These are phyloP conservation scores for Beaufortia kweichowensis DNA, from an alignment of 2,113 vertebrate genomes.

Conservation along the genomic window DNA sequence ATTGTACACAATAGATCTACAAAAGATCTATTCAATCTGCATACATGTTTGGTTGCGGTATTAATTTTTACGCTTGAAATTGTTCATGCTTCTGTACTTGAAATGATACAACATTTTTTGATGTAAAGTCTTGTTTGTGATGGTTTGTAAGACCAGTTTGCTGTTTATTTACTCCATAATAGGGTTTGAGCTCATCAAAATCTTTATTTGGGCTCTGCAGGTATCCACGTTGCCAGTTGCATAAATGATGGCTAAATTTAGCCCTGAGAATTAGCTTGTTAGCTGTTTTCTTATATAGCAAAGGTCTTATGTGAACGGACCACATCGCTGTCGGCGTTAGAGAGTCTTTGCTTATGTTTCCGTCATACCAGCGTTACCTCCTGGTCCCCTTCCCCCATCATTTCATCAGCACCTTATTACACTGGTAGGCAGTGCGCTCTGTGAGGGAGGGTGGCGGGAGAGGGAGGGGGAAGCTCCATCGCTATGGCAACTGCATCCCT, in stretches of 20 bases:
- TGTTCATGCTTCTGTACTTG: background rate
- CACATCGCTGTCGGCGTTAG: conserved; percentile 5
- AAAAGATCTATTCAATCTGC: background rate
- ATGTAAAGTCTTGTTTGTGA: background rate
- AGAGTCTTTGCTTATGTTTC: conserved; percentile 27
- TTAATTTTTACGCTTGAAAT: background rate
- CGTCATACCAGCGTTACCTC: conserved; percentile 8
- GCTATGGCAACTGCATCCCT: conserved; percentile 78
- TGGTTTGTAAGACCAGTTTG: background rate
- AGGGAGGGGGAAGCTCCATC: conserved; percentile 68
- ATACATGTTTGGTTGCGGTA: background rate
- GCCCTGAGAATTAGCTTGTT: background rate
- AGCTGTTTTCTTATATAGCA: conserved; percentile 1
- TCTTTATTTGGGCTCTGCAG: background rate
- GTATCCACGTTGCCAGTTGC: background rate
- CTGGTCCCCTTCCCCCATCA: conserved; percentile 48
- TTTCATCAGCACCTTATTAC: conserved; percentile 55
- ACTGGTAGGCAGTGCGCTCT: conserved; percentile 46
- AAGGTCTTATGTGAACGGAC: background rate
- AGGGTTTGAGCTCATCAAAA: background rate
- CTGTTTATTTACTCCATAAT: background rate
- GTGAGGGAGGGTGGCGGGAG: conserved; percentile 3
- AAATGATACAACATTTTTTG: background rate
- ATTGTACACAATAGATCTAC: conserved; percentile 5
- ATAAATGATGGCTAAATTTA: background rate